Percentiles rank a stretch among this genome's conserved stretches.
phyloP scores from a whole-genome alignment of 2,113 vertebrate genomes.

The Sinosuthora webbiana region DNA sequence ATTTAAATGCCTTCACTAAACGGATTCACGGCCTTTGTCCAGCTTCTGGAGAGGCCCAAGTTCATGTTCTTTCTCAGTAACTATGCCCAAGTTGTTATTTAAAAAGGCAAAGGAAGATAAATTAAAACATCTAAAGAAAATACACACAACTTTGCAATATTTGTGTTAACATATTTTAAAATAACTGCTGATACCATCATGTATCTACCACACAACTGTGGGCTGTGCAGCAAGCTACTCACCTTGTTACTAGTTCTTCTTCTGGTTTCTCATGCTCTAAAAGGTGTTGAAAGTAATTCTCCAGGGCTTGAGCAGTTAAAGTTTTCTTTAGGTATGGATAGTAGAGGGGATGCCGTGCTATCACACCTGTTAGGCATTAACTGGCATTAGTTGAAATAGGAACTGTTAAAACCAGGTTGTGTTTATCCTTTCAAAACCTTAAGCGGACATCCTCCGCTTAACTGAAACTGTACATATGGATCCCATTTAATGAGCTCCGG shows the following conservation, averaged over 20 bases:
- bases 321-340: constrained; percentile 86
- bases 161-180: background rate
- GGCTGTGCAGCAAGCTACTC: constrained; percentile 17
- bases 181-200: background rate
- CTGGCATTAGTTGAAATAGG: background rate
- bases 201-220: background rate
- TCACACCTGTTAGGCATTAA: constrained; percentile 73
- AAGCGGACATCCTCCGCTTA: background rate
- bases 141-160: background rate
- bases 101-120: background rate
- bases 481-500: constrained; percentile 13
- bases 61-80: background rate
- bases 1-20: background rate
- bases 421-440: background rate
- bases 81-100: background rate
- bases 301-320: constrained; percentile 78
- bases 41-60: background rate
- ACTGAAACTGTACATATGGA: background rate
- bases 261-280: constrained; percentile 62
- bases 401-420: background rate
- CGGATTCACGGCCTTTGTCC: background rate
- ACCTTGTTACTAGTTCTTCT: constrained; percentile 76
- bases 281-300: constrained; percentile 83
- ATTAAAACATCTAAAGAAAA: background rate
- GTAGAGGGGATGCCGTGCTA: constrained; percentile 82